Conservation (phyloP, 2,888 invertebrate genomes). For the Archaeoteleia sp. region DNA sequence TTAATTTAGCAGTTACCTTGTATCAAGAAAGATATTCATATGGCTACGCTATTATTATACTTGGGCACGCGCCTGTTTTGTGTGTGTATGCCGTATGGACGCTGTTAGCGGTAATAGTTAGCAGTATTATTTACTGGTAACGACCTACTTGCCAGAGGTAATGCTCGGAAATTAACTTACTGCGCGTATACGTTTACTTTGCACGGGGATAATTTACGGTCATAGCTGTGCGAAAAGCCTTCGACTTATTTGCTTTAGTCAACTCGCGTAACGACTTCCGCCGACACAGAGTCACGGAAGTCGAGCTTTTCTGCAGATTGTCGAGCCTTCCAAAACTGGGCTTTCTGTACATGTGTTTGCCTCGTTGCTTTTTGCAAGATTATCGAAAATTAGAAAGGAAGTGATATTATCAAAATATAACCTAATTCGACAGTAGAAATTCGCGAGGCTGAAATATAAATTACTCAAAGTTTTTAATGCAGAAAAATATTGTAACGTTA, state of each 20-base stretch:
- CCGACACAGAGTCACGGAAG: conserved; percentile 21
- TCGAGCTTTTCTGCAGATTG: conserved; percentile 1
- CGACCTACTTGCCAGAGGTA: conserved; percentile 59
- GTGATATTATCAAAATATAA: no score
- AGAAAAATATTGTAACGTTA: no score
- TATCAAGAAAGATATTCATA: no score
- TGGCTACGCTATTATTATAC: no score
- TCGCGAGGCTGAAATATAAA: no score
- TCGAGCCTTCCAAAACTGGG: no score
- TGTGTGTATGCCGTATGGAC: conserved; percentile 51
- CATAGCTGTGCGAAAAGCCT: conserved; percentile 27
- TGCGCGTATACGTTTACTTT: conserved; percentile 40
- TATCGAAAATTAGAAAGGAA: no score
- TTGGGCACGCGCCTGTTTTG: no score
- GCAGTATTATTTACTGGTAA: conserved; percentile 70
- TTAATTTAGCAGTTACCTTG: no score
- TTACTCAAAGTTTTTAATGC: no score
- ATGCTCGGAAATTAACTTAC: conserved; percentile 51
- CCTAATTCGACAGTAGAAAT: no score
- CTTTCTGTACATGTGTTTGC: no score
- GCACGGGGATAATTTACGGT: conserved; percentile 38
- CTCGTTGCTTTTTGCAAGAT: conserved; percentile 9
- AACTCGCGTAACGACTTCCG: conserved; percentile 10
- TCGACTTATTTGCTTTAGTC: conserved; percentile 43
- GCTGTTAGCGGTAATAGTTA: conserved; percentile 64